Percentiles rank a stretch among this genome's conserved stretches.
Evolutionary conservation across 37 sponge, comb jelly and placozoan genomes (phyloP).

Genomic region (Beroe ovata): DNA sequence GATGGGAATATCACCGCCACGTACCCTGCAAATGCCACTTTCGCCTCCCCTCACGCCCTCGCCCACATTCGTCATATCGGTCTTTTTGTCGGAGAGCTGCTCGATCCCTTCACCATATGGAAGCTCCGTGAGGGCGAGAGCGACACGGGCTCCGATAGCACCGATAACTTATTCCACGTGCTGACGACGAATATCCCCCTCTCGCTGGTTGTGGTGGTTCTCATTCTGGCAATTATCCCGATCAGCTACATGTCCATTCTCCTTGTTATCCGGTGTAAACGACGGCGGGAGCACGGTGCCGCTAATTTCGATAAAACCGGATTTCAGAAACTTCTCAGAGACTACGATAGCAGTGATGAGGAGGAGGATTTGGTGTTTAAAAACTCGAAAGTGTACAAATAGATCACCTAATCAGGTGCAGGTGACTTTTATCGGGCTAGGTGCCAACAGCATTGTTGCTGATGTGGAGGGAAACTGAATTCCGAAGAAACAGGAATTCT

Average conservation of each 20-base stretch:
- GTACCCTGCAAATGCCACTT: background rate
- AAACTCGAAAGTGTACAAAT: slow-evolving; percentile 29
- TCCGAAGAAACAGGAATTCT: too few relatives aligned
- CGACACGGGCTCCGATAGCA: background rate
- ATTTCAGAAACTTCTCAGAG: slow-evolving; percentile 48
- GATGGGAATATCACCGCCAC: background rate
- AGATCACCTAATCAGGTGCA: background rate
- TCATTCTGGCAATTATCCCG: slow-evolving; percentile 1
- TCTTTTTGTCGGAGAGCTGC: slow-evolving; percentile 11
- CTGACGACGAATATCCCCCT: slow-evolving; percentile 11
- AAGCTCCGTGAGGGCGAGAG: background rate
- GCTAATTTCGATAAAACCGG: background rate
- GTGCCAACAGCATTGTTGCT: too few relatives aligned
- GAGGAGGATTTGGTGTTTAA: slow-evolving; percentile 63
- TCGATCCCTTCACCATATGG: slow-evolving; percentile 19
- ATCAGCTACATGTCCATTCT: slow-evolving; percentile 11
- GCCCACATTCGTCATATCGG: slow-evolving; percentile 2
- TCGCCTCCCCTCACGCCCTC: slow-evolving; percentile 34
- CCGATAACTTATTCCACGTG: background rate
- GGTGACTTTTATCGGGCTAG: too few relatives aligned
- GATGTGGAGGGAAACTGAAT: too few relatives aligned
- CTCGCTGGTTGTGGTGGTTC: background rate
- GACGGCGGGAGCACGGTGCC: background rate
- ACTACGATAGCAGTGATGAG: slow-evolving; percentile 66
- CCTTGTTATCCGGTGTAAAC: background rate